Evolutionary conservation across 1,140 invertebrate genomes (phyloP), one percentile per base, ranked within the genome.

Genomic region (Tenebrio molitor): DNA sequence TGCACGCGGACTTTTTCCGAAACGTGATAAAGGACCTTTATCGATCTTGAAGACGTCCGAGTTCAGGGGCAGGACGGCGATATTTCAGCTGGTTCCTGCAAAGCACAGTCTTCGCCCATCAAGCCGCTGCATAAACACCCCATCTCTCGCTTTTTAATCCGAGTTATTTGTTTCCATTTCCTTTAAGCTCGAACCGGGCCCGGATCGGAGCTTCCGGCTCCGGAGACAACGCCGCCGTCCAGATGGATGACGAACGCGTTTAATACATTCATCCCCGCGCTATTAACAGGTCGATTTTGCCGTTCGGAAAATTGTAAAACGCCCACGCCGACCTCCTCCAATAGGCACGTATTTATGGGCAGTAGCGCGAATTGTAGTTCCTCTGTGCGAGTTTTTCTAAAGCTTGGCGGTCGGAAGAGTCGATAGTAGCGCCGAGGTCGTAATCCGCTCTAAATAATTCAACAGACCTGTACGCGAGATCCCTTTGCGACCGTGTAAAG

Each of bases 401-500:
- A 58, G 50, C 21, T 29, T 58, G 44, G 50, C 50, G 50, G 44
- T 50, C n/a, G 44, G 44, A 21, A 50, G 21, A 58, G 50, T 58
- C 50, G 50, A 58, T 58, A 29, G 50, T 15, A 58, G 12, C 50
- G 50, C 23, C 19, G 50, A 58, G 50, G 50, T 58, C 50, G 50
- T 58, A 58, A 58, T 58, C 50, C 50, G 23, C 23, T 29, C 50
- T 58, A 58, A 58, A 58, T 58, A 58, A 58, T 58, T 58, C 50
- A 58, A 58, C n/a, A 58, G 50, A 58, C 8, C 50, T 58, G 50
- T 58, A 58, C 23, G 50, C 50, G 50, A 58, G 50, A 58, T 58
- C 50, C 50, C 50, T 10, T n/a, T 58, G 50, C 50, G 23, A 16
- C 50, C 50, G 23, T 17, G 50, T 58, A 58, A 58, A 58, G 23